Evolutionary conservation across 2,797 vertebrate species (phyloP).

Genomic region (Acanthiza pusilla): DNA sequence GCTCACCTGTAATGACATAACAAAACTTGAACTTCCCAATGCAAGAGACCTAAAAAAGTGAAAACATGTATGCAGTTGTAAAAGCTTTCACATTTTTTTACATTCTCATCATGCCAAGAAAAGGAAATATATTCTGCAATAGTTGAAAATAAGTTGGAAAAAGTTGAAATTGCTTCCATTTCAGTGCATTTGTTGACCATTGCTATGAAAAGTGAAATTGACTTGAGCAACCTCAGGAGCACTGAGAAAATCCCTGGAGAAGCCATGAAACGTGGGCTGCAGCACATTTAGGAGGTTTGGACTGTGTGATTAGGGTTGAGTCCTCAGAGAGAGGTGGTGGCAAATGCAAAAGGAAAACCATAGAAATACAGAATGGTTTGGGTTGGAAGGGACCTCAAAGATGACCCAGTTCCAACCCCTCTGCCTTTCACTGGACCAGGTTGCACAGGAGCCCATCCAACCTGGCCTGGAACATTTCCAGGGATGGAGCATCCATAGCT

Average conservation of each 20-base stretch:
- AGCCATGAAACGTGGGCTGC: accelerated
- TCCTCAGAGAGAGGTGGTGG: background rate
- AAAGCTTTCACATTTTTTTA: background rate
- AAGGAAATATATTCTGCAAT: background rate
- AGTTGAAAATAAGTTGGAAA: background rate
- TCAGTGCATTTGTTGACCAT: accelerated
- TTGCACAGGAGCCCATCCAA: no score
- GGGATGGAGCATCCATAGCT: background rate
- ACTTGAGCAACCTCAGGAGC: background rate
- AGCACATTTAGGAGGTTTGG: background rate
- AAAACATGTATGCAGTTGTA: accelerated
- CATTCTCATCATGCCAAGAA: background rate
- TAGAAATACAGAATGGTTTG: background rate
- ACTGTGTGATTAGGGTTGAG: accelerated
- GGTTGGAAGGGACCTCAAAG: background rate
- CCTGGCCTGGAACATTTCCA: background rate
- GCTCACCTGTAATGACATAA: background rate
- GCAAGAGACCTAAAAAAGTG: background rate
- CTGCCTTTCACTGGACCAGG: background rate
- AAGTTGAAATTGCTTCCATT: background rate
- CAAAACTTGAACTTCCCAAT: background rate
- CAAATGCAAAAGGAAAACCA: background rate
- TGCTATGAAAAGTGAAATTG: background rate
- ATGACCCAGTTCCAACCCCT: background rate
- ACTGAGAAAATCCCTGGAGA: background rate